Base-by-base conservation (phyloP, 2,888 invertebrate genomes). In the Thelaira solivaga region DNA sequence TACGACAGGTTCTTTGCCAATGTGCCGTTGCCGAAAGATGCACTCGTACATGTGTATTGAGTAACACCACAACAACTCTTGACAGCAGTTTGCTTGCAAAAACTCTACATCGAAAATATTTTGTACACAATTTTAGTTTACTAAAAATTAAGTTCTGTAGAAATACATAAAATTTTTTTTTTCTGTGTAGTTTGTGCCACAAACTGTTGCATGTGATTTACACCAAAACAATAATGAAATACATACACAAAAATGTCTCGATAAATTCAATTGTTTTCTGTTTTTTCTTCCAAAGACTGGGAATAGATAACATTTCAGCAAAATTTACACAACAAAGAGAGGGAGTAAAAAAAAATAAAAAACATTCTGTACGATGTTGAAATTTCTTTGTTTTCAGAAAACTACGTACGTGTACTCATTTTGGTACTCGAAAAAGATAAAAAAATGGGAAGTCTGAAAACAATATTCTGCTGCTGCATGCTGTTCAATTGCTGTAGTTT, bases 361-460 rank as follows among this genome's bases (percentile, higher is more conserved):
- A 55, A 62, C 11, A 45, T 47, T 29, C 53, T 18, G 20, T 2
- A 16, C 39, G 51, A 43, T 71, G 61, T 49, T 49, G 34, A 29
- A 16, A 20, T 71, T 80, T 74, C 81, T 61, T 77, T 74, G 71
- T 71, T 69, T 69, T 39, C 20, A 24, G 67, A 67, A 59, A 59
- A 22, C 39, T 64, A 73, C 62, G 47, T 65, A 64, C 68, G 76
- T 79, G 75, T 81, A 74, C 69, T 51, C 55, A 65, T 75, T 65
- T 61, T 53, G 57, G 67, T 31, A 53, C 64, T 64, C 43, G 24
- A 61, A 65, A 81, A 74, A 82, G 83, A 83, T 83, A 84, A 84
- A 83, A 49, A 69, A 59, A 41, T 26, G 59, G 45, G 62, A 43
- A 62, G 31, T 34, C 11, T 41, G 41, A 61, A 67, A 68, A 61